phyloP scores from a whole-genome alignment of 2,797 vertebrate species.

The Sebastes oblongus region DNA sequence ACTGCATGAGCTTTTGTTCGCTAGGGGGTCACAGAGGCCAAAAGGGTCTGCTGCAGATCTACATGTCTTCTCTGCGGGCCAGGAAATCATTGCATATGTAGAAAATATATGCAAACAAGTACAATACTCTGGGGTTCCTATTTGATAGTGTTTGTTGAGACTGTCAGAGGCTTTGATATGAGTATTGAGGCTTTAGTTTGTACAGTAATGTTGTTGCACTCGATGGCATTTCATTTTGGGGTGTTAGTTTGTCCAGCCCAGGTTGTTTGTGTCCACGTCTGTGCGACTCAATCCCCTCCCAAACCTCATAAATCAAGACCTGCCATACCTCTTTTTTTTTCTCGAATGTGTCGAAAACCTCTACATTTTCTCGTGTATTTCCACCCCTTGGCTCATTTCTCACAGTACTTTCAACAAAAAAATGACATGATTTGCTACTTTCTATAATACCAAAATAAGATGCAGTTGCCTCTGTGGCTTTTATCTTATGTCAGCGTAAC shows the following conservation, averaged over 20 bases:
- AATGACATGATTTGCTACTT: constrained; percentile 17
- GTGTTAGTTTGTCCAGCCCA: not conserved
- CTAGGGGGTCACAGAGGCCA: constrained; percentile 40
- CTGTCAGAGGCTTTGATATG: not conserved
- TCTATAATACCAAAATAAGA: constrained; percentile 12
- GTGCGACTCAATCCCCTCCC: not conserved
- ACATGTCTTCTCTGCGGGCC: not conserved
- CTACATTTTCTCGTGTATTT: not conserved
- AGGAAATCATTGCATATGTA: not conserved
- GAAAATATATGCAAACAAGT: not conserved
- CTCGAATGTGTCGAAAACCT: not conserved
- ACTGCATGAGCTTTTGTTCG: constrained; percentile 14
- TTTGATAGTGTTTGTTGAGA: not conserved
- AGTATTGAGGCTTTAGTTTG: not conserved
- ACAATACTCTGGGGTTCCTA: not conserved
- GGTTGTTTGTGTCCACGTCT: not conserved
- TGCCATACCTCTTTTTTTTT: not conserved
- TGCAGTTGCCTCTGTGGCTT: constrained; percentile 15
- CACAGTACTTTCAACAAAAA: constrained; percentile 3
- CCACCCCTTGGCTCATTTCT: constrained; percentile 5
- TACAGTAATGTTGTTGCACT: not conserved
- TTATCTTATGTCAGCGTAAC: constrained; percentile 37
- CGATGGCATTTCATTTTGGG: not conserved
- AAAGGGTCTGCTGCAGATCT: constrained; percentile 23
- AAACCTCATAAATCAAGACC: constrained; percentile 16